Percentiles rank a stretch among this genome's conserved stretches.
These are phyloP conservation scores for Baryphthengus martii DNA, from an alignment of 2,113 vertebrate genomes.

Conservation along the genomic window DNA sequence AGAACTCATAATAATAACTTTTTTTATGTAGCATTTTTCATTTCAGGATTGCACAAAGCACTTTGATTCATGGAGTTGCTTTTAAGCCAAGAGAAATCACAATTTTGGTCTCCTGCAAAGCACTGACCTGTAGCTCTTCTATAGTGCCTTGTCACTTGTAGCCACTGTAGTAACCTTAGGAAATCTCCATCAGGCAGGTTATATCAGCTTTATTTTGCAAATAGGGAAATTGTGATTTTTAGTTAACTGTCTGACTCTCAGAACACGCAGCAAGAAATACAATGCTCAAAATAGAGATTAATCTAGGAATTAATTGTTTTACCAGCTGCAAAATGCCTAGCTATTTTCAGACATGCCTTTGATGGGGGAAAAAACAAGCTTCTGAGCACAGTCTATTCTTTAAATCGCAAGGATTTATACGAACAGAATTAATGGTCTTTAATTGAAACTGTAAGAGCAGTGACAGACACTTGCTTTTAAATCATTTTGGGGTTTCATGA, in stretches of 20 bases:
- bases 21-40: slow-evolving; percentile 26
- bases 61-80: not conserved
- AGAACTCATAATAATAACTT: not conserved
- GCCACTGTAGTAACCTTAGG: not conserved
- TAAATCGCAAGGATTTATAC: not conserved
- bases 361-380: not conserved
- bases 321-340: not conserved
- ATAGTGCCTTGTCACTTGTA: not conserved
- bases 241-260: not conserved
- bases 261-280: not conserved
- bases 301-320: not conserved
- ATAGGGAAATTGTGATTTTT: not conserved
- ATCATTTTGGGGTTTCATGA: not conserved
- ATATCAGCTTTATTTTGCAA: not conserved
- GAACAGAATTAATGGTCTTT: not conserved
- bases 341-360: not conserved
- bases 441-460: not conserved
- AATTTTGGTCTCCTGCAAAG: not conserved
- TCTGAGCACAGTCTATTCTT: not conserved
- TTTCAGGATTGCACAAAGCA: not conserved
- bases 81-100: not conserved
- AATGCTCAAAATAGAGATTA: not conserved
- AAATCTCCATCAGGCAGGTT: not conserved
- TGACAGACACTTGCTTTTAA: not conserved
- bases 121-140: not conserved